Evolutionary conservation across 2,113 vertebrate species (phyloP), one percentile per base, ranked within the genome.

Genomic region (Psephotus haematonotus): DNA sequence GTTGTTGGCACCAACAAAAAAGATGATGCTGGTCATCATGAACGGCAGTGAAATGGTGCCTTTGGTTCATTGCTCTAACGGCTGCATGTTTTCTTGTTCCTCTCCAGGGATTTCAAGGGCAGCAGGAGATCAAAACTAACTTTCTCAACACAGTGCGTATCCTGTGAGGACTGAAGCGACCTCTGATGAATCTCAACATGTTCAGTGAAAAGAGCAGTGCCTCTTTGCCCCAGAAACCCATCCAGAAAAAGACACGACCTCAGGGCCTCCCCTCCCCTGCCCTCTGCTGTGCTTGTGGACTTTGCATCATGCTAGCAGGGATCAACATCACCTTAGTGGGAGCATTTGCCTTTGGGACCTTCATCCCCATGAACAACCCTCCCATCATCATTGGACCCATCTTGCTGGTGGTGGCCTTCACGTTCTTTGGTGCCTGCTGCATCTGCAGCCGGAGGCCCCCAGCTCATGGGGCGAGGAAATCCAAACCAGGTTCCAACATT

Each of bases 311-410:
- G 98, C 97, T 99, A 31, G 99, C 99, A 1, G 99, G 99, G 81
- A 98, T 99, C 96, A 99, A 99, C 98, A 99, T 99, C 97, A 99
- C 99, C 25, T 96, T 99, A 64, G 99, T 99, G 93, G 99, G 99
- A 23, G 99, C 99, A 2, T 99, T 99, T 67, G 98, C 99, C 20
- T 99, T 99, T 20, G 98, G 98, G 84, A 99, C 99, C 49, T 98
- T 99, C 77, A 75, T 99, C 20, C 99, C 99, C 0, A 29, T 98
- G 25, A 97, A 97, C 96, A 99, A 99, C 96, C 98, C 98, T 9
- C 98, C 99, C 64, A 99, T 99, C 86, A 94, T 99, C 92, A 98
- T 99, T 0, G 99, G 99, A 10, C 99, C 99, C 33, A 97, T 99
- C 28, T 96, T 99, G 79, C 44, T 99, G 43, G 94, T 98, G 69